phyloP scores from a whole-genome alignment of 2,888 invertebrate species.

The Acrobasis repandana region DNA sequence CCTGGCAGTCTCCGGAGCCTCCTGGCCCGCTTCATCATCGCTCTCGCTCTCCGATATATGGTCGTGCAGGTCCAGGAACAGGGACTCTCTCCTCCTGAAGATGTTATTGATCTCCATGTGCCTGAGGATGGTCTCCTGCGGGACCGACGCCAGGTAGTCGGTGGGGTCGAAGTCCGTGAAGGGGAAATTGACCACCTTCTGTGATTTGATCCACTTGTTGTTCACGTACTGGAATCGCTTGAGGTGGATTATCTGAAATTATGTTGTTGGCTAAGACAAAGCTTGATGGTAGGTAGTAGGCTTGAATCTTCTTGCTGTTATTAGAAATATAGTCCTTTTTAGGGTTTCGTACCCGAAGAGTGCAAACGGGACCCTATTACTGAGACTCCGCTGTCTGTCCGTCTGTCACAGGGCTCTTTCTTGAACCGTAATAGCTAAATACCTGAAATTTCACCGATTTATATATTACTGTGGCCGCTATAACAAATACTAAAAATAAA shows the following conservation, averaged over 20 bases:
- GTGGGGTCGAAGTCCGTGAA: constrained; percentile 93
- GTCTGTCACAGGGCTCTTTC: no score
- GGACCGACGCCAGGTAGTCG: constrained; percentile 91
- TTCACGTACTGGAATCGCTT: constrained; percentile 96
- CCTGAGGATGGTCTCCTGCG: constrained; percentile 88
- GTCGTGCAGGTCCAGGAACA: constrained; percentile 38
- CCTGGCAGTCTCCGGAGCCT: constrained; percentile 27
- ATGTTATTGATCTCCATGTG: constrained; percentile 80
- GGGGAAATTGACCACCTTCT: constrained; percentile 95
- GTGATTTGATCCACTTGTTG: constrained; percentile 96
- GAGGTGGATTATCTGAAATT: constrained; percentile 91
- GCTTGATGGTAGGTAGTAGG: no score
- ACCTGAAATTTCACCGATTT: no score
- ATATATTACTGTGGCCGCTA: no score
- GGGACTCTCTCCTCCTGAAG: constrained; percentile 36
- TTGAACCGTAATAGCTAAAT: no score
- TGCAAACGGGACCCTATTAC: no score
- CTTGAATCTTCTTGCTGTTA: no score
- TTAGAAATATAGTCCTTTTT: background rate
- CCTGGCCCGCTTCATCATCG: constrained; percentile 41
- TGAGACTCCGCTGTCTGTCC: no score
- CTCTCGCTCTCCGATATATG: constrained; percentile 54
- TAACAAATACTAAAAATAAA: no score
- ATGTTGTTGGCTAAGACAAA: constrained; percentile 36
- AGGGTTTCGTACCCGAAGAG: no score